Evolutionary conservation across 2,888 invertebrate species (phyloP), one percentile per base, ranked within the genome.

Genomic region (Eristalis intricaria): DNA sequence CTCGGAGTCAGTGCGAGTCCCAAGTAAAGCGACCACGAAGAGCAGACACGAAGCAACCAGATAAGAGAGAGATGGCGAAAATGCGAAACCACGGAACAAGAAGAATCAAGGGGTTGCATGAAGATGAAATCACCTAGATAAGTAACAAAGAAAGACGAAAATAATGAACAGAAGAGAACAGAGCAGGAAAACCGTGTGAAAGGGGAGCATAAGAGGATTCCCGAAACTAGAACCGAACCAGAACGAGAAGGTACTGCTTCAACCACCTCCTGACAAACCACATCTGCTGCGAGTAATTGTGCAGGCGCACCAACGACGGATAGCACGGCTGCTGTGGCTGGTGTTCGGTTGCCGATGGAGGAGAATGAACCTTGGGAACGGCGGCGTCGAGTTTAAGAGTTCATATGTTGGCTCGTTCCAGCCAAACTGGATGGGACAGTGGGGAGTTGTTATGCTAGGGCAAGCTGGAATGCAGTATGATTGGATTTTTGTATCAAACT

Each of bases 41-140:
- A 50, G 43, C 15, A 4, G n/a, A n/a, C n/a, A n/a, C n/a, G n/a
- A 43, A 43, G 1, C 5, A 8, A n/a, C 19, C 19, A 50, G 50
- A 50, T 50, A 50, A 19, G 19, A 8, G 19, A 8, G 10, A 8
- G 50, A 50, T 7, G 43, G 43, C 43, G 38, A 56, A 61, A 32
- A n/a, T 63, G 29, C 32, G 61, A 56, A 64, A 35, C 19, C 35
- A 2, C 4, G 10, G 15, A 58, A 26, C 26, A n/a, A 60, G 23
- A 19, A 19, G 50, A 50, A 50, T 50, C 60, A 60, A 60, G 60
- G 60, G 60, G 56, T 58, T 61, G 70, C 69, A 74, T 56, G 70
- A 56, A 83, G 78, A 86, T 86, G 83, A 70, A 83, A 85, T 85
- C 82, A 83, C 83, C 82, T 56, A 82, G 85, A 83, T 83, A 83